Percentiles rank a stretch among this genome's conserved stretches.
These are phyloP conservation scores for Drosophila prolongata DNA, from an alignment of 2,888 invertebrate genomes.

Conservation along the genomic window DNA sequence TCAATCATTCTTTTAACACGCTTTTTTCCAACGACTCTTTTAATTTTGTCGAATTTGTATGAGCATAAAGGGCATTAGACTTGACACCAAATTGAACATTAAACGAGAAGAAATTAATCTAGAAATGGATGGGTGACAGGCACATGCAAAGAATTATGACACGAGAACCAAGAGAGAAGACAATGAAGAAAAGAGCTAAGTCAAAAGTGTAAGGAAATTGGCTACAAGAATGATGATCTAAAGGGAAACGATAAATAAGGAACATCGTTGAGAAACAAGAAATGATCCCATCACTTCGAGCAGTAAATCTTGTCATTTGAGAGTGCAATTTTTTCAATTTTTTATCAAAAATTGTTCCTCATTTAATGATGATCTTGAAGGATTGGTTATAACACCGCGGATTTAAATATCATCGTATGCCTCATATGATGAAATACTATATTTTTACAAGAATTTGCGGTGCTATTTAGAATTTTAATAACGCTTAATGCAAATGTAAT, in stretches of 20 bases:
- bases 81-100: constrained; percentile 14
- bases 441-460: too few relatives aligned
- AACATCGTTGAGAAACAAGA: too few relatives aligned
- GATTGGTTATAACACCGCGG: too few relatives aligned
- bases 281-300: not conserved
- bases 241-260: not conserved
- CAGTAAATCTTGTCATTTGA: not conserved
- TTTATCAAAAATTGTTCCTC: too few relatives aligned
- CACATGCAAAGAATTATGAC: not conserved
- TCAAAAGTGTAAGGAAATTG: constrained; percentile 12
- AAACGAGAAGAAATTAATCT: not conserved
- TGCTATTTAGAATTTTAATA: too few relatives aligned
- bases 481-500: not conserved
- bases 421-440: too few relatives aligned
- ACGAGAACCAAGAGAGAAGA: not conserved
- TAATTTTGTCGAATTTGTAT: constrained; percentile 33
- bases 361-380: too few relatives aligned
- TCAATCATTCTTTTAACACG: constrained; percentile 24
- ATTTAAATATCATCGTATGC: too few relatives aligned
- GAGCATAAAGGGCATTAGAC: constrained; percentile 20
- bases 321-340: too few relatives aligned
- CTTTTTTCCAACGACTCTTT: constrained; percentile 32
- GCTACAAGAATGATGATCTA: constrained; percentile 7
- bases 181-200: not conserved
- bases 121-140: not conserved